phyloP scores from a whole-genome alignment of 2,797 vertebrate species.

The Hyperoplus lanceolatus region DNA sequence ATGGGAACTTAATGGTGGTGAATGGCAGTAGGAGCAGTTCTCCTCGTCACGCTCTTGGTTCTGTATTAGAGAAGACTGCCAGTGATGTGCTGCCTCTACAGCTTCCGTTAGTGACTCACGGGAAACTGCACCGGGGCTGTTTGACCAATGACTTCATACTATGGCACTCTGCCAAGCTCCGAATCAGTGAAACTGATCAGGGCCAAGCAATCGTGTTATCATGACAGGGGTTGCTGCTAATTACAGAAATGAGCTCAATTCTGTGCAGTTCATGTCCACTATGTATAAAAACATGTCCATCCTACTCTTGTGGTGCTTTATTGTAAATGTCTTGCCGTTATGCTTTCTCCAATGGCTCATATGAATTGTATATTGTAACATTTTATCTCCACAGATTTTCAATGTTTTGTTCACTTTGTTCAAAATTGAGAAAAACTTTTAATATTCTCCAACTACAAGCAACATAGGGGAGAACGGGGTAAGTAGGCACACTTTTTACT shows the following conservation, averaged over 20 bases:
- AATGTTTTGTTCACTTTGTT: neutral
- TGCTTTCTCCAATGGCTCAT: neutral
- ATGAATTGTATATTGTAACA: neutral
- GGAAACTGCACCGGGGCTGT: constrained; percentile 46
- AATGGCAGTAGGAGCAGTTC: neutral
- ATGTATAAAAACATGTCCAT: neutral
- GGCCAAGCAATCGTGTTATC: neutral
- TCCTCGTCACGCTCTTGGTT: constrained; percentile 24
- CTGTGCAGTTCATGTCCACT: neutral
- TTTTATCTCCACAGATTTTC: constrained; percentile 5
- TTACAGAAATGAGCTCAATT: constrained; percentile 24
- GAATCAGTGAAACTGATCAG: constrained; percentile 36
- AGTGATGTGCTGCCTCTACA: constrained; percentile 43
- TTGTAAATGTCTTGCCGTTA: neutral
- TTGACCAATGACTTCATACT: constrained; percentile 59
- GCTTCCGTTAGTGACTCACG: constrained; percentile 57
- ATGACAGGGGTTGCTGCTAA: constrained; percentile 1
- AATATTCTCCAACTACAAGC: neutral
- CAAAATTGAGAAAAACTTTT: constrained; percentile 2
- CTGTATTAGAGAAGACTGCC: constrained; percentile 16
- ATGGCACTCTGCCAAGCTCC: constrained; percentile 20
- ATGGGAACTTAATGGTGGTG: constrained; percentile 26
- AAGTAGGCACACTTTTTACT: too few relatives aligned
- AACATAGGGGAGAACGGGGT: too few relatives aligned
- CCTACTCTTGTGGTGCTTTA: neutral